Evolutionary conservation across 2,888 invertebrate genomes (phyloP).

Genomic region (Cheilosia pagana): DNA sequence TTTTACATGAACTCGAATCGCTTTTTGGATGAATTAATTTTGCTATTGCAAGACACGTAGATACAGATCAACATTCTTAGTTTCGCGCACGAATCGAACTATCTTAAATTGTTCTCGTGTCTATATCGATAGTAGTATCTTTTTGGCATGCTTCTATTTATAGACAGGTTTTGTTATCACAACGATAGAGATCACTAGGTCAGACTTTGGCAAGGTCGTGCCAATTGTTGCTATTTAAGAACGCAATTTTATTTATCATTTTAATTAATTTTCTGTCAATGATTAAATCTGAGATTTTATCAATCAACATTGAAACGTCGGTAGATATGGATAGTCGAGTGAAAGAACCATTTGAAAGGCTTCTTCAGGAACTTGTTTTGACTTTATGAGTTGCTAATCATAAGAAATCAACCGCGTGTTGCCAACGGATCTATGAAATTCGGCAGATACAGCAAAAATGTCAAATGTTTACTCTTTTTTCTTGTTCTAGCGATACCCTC

Average conservation of each 20-base stretch:
- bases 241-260: neutral
- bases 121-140: neutral
- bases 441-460: neutral
- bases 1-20: neutral
- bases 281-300: no score
- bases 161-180: neutral
- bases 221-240: neutral
- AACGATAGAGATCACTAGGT: neutral
- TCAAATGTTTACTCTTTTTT: neutral
- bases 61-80: neutral
- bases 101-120: no score
- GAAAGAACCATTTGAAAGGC: no score
- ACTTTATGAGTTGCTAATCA: no score
- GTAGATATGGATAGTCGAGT: no score
- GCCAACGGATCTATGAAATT: no score
- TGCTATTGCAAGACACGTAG: neutral
- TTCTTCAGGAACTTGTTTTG: no score
- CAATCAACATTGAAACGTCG: no score
- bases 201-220: neutral
- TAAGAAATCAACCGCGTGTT: no score
- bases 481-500: neutral
- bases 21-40: neutral
- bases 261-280: neutral
- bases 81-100: no score
- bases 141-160: neutral